These are phyloP conservation scores for Struthidea cinerea DNA, from an alignment of 2,113 vertebrate genomes.

Conservation along the genomic window DNA sequence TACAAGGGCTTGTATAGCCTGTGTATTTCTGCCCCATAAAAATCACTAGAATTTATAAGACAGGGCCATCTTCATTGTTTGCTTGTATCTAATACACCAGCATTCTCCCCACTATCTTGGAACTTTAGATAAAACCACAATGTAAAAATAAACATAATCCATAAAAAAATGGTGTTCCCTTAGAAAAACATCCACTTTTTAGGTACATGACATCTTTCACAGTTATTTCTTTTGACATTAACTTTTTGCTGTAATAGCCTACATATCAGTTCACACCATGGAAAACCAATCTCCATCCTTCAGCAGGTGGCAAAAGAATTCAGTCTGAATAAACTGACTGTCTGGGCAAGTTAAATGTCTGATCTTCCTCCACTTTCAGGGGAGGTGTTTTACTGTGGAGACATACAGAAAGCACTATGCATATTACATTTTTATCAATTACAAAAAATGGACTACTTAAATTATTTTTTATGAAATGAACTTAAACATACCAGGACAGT, in stretches of 20 bases:
- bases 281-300: not conserved
- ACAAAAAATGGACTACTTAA: not conserved
- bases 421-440: not conserved
- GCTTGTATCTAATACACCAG: not conserved
- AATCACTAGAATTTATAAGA: not conserved
- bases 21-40: not conserved
- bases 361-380: not conserved
- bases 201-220: not conserved
- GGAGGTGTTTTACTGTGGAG: not conserved
- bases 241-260: not conserved
- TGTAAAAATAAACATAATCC: not conserved
- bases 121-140: not conserved
- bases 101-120: not conserved
- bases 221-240: not conserved
- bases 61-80: not conserved
- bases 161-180: accelerated
- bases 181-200: not conserved
- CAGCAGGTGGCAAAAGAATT: not conserved
- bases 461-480: not conserved
- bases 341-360: not conserved
- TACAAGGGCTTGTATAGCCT: not conserved
- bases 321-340: not conserved
- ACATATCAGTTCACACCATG: not conserved
- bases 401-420: not conserved
- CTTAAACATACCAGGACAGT: not conserved